Evolutionary conservation across 2,113 vertebrate species (phyloP).

Genomic region (Epinephelus moara): DNA sequence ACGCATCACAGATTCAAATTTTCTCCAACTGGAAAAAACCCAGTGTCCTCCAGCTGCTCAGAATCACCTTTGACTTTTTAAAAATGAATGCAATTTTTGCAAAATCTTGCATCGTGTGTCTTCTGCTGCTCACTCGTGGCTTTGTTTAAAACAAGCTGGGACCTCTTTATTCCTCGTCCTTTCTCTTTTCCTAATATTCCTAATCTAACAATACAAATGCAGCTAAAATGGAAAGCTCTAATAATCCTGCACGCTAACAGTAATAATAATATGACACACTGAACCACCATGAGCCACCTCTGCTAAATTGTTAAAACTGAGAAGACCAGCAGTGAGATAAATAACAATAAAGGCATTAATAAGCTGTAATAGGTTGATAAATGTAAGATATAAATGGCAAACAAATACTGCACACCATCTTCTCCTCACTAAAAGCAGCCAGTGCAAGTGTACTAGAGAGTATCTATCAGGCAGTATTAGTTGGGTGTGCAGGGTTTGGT

Average conservation of each 20-base stretch:
- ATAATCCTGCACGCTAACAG: constrained; percentile 37
- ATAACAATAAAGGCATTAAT: background rate
- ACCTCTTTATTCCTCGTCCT: background rate
- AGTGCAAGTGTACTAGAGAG: background rate
- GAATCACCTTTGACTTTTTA: constrained; percentile 6
- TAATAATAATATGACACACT: background rate
- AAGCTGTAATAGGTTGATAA: background rate
- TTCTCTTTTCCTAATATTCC: constrained; percentile 8
- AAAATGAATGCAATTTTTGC: background rate
- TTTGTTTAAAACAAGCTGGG: background rate
- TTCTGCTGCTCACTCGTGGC: constrained; percentile 14
- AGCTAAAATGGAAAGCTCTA: constrained; percentile 14
- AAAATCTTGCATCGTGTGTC: background rate
- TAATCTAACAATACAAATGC: background rate
- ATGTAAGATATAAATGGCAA: background rate
- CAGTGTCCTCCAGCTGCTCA: constrained; percentile 19
- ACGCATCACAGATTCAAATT: background rate
- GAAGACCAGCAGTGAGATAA: background rate
- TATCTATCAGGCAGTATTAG: constrained; percentile 4
- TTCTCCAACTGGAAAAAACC: background rate
- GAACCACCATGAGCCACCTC: background rate
- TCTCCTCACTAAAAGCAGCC: constrained; percentile 19
- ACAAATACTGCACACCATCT: background rate
- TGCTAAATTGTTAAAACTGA: constrained; percentile 1
- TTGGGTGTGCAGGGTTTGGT: constrained; percentile 34